A percentile compares a stretch with the other conserved stretches of the same genome.
phyloP scores from a whole-genome alignment of 2,113 vertebrate genomes.

The Cichladusa arquata region DNA sequence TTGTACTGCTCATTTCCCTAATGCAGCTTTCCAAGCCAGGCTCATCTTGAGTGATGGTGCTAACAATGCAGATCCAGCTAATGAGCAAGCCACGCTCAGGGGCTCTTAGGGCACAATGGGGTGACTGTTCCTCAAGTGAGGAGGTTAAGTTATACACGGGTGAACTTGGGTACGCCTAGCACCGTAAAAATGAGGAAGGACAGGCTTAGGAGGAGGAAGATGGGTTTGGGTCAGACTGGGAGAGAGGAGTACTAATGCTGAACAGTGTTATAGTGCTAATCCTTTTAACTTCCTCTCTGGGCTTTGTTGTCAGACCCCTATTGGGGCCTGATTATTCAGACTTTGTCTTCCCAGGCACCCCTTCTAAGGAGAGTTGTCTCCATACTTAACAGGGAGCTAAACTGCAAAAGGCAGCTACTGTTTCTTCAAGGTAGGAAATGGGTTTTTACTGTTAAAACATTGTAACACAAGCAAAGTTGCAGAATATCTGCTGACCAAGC shows the following conservation, averaged over 20 bases:
- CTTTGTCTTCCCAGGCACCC: neutral
- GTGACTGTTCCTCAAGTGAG: neutral
- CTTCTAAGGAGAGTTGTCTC: neutral
- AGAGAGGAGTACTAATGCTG: neutral
- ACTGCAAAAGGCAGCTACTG: neutral
- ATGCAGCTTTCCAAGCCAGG: neutral
- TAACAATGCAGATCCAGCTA: neutral
- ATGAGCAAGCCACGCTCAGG: neutral
- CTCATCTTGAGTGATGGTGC: neutral
- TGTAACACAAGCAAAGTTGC: neutral
- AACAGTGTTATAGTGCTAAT: conserved; percentile 16
- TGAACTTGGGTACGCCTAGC: neutral
- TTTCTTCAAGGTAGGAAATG: conserved; percentile 2
- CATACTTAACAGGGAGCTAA: neutral
- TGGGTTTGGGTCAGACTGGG: neutral
- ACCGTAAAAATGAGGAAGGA: neutral
- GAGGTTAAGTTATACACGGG: neutral
- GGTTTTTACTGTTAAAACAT: conserved; percentile 5
- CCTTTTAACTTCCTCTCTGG: conserved; percentile 21
- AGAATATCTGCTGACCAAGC: neutral
- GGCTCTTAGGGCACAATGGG: neutral
- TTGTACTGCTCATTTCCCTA: neutral
- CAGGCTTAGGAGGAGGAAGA: neutral
- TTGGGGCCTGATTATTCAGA: neutral
- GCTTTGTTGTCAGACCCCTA: neutral